Percentiles rank a stretch among this genome's conserved stretches.
These are phyloP conservation scores for Phoxinus phoxinus DNA, from an alignment of 2,113 vertebrate genomes.

Conservation along the genomic window DNA sequence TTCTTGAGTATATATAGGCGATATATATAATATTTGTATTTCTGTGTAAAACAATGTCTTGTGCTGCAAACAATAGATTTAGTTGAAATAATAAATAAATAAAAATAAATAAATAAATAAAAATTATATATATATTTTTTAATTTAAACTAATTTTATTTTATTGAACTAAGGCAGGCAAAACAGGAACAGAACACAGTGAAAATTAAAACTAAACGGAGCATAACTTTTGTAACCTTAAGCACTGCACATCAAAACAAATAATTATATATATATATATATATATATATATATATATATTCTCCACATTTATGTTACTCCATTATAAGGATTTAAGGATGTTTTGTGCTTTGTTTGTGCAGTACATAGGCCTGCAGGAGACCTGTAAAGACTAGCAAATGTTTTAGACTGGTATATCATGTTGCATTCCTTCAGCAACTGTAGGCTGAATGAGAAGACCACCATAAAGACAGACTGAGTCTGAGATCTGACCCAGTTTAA, in stretches of 20 bases:
- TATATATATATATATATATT: background rate
- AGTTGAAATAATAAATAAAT: no score
- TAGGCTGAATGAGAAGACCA: constrained; percentile 40
- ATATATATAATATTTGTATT: background rate
- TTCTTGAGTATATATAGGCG: background rate
- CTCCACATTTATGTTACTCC: background rate
- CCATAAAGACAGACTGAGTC: background rate
- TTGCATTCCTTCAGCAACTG: constrained; percentile 46
- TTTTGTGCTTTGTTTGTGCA: background rate
- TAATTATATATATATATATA: background rate
- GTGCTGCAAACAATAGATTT: background rate
- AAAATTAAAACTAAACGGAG: no score
- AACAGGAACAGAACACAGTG: no score
- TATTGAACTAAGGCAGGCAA: no score
- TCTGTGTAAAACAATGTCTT: background rate
- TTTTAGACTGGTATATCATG: constrained; percentile 27
- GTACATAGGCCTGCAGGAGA: constrained; percentile 23
- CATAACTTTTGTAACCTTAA: no score
- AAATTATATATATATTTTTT: no score
- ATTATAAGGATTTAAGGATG: background rate
- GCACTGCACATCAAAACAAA: background rate
- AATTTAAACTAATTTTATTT: no score
- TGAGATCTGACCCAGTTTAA: constrained; percentile 27
- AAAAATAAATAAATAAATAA: no score
- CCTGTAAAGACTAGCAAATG: constrained; percentile 21